Conservation (phyloP, 2,888 invertebrate species). For the Drosophila anomalata region DNA sequence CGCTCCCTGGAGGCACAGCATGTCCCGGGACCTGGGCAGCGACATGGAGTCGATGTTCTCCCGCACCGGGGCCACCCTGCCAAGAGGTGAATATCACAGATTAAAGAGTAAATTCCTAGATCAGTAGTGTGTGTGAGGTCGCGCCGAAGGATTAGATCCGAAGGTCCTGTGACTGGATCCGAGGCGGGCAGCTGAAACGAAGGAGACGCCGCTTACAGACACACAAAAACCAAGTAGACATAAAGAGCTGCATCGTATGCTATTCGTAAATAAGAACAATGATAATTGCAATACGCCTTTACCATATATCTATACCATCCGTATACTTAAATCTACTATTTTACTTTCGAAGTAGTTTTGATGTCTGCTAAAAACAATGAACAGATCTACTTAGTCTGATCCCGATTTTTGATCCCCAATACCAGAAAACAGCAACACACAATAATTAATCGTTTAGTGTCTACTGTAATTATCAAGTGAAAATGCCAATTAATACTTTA, state of each 20-base stretch:
- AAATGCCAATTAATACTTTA: constrained; percentile 66
- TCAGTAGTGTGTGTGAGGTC: constrained; percentile 65
- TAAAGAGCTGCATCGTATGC: constrained; percentile 60
- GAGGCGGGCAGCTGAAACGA: background rate
- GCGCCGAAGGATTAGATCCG: constrained; percentile 2
- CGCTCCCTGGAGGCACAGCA: constrained; percentile 87
- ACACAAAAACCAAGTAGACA: constrained; percentile 25
- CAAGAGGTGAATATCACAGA: constrained; percentile 88
- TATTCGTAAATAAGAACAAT: constrained; percentile 65
- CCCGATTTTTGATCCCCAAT: constrained; percentile 34
- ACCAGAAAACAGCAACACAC: constrained; percentile 25
- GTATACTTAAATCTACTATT: constrained; percentile 42
- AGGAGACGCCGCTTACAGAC: constrained; percentile 17
- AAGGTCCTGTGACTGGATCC: background rate
- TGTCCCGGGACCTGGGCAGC: constrained; percentile 88
- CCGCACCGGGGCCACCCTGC: constrained; percentile 86
- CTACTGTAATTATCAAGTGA: constrained; percentile 66
- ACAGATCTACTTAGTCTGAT: constrained; percentile 54
- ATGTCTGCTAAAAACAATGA: constrained; percentile 66
- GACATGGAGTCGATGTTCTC: constrained; percentile 91
- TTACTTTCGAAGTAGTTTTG: constrained; percentile 69
- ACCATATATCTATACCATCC: constrained; percentile 30
- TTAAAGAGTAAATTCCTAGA: constrained; percentile 84
- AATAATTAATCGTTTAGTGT: constrained; percentile 68
- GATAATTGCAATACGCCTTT: constrained; percentile 50